phyloP scores from a whole-genome alignment of 2,888 invertebrate species.

The Drosophila neutralis region DNA sequence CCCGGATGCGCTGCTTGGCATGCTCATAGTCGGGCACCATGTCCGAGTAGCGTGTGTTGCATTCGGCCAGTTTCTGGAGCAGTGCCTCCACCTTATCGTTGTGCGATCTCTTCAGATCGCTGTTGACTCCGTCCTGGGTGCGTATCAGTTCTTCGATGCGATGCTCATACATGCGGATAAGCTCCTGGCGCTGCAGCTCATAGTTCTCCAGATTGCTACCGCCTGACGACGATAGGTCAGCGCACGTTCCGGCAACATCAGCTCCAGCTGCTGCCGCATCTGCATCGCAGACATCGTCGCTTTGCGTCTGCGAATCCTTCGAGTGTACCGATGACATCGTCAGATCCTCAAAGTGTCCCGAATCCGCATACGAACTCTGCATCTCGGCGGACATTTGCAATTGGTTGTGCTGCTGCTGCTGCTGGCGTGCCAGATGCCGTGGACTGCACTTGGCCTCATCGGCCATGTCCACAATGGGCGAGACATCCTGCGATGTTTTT shows the following conservation, averaged over 20 bases:
- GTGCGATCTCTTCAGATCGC: conserved; percentile 91
- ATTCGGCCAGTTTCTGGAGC: conserved; percentile 90
- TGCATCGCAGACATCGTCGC: conserved; percentile 67
- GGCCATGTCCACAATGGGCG: conserved; percentile 86
- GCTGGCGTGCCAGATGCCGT: conserved; percentile 72
- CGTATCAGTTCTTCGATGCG: conserved; percentile 91
- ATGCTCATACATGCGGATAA: conserved; percentile 90
- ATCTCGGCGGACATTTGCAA: conserved; percentile 86
- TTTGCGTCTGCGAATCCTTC: conserved; percentile 88
- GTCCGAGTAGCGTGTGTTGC: conserved; percentile 92
- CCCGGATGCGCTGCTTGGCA: conserved; percentile 89
- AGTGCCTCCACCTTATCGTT: conserved; percentile 92
- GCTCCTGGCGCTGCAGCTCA: conserved; percentile 88
- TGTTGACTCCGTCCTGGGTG: conserved; percentile 87
- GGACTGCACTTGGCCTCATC: conserved; percentile 85
- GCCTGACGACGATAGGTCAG: conserved; percentile 38
- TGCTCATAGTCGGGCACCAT: conserved; percentile 90
- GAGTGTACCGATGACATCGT: conserved; percentile 91
- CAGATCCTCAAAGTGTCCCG: conserved; percentile 94
- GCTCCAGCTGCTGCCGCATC: conserved; percentile 38
- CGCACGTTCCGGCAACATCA: conserved; percentile 13
- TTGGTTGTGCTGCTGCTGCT: conserved; percentile 48
- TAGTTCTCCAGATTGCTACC: conserved; percentile 84
- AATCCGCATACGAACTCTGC: conserved; percentile 92
- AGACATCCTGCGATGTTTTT: conserved; percentile 86